Evolutionary conservation across 2,797 vertebrate genomes (phyloP).

Genomic region (Rhinogobio ventralis): DNA sequence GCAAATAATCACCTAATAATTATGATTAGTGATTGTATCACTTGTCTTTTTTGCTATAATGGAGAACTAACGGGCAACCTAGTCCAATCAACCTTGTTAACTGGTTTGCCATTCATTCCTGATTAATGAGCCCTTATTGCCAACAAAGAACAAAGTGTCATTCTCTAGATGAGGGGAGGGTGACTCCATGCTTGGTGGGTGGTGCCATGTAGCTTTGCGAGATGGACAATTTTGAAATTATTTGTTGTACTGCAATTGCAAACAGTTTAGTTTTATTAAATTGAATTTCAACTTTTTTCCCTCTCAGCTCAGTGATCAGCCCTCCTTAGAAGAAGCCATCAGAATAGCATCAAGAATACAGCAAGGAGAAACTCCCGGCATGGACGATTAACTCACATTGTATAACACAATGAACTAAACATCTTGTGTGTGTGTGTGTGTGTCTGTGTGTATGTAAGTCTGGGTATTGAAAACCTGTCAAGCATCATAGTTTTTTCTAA

Average conservation of each 20-base stretch:
- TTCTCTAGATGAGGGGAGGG: neutral
- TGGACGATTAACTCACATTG: conserved; percentile 88
- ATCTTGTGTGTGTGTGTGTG: neutral
- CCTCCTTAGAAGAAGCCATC: conserved; percentile 98
- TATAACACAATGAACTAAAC: conserved; percentile 26
- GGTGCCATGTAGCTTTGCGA: neutral
- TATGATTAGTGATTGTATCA: conserved; percentile 13
- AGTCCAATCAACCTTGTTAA: conserved; percentile 13
- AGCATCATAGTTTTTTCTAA: conserved; percentile 59
- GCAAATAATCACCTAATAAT: conserved; percentile 11
- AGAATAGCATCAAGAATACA: conserved; percentile 99
- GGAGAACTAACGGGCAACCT: conserved; percentile 13
- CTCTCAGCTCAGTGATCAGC: conserved; percentile 93
- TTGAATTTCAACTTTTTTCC: neutral
- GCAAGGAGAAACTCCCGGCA: conserved; percentile 94
- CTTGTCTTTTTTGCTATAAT: conserved; percentile 24
- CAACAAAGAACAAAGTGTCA: neutral
- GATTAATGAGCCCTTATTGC: conserved; percentile 27
- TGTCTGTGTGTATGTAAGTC: neutral
- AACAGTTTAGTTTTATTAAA: neutral
- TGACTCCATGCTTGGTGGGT: neutral
- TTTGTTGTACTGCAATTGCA: neutral
- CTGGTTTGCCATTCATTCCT: neutral
- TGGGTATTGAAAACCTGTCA: conserved; percentile 71
- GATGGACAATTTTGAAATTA: neutral